Evolutionary conservation across 2,113 vertebrate genomes (phyloP).

Genomic region (Hippocampus guttulatus): DNA sequence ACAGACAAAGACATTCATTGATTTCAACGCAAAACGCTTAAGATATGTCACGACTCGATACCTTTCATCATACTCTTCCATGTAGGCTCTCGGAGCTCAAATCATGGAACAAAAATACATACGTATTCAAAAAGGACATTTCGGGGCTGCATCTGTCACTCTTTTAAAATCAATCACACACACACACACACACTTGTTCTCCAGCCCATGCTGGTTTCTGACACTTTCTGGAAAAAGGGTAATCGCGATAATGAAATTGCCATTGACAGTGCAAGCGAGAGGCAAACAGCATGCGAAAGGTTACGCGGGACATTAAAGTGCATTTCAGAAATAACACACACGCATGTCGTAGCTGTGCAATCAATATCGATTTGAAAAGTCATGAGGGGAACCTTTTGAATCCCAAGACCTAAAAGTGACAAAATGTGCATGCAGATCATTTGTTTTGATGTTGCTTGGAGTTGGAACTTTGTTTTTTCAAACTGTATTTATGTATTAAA

Average conservation of each 20-base stretch:
- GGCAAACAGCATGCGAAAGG: conserved; percentile 40
- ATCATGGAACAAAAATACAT: conserved; percentile 63
- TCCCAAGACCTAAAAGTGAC: conserved; percentile 5
- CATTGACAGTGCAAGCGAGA: conserved; percentile 35
- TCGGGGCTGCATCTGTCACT: conserved; percentile 52
- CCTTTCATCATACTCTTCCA: conserved; percentile 39
- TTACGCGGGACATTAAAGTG: conserved; percentile 42
- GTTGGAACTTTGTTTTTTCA: background rate
- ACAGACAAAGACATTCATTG: conserved; percentile 35
- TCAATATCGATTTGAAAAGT: conserved; percentile 31
- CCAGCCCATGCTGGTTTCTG: conserved; percentile 3
- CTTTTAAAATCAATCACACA: conserved; percentile 55
- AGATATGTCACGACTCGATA: conserved; percentile 23
- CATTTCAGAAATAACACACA: conserved; percentile 31
- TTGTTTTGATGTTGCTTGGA: background rate
- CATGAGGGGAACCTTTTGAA: conserved; percentile 5
- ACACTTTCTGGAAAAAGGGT: conserved; percentile 40
- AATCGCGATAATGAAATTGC: conserved; percentile 59
- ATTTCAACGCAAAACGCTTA: conserved; percentile 39
- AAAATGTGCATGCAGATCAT: too few relatives aligned
- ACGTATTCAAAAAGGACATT: conserved; percentile 23
- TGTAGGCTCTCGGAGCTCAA: conserved; percentile 38
- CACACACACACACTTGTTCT: conserved; percentile 11
- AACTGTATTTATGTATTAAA: background rate
- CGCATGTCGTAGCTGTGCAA: conserved; percentile 22